These are phyloP conservation scores for Linhomoeus sp. DNA, from an alignment of 2,888 invertebrate species.

Conservation along the genomic window DNA sequence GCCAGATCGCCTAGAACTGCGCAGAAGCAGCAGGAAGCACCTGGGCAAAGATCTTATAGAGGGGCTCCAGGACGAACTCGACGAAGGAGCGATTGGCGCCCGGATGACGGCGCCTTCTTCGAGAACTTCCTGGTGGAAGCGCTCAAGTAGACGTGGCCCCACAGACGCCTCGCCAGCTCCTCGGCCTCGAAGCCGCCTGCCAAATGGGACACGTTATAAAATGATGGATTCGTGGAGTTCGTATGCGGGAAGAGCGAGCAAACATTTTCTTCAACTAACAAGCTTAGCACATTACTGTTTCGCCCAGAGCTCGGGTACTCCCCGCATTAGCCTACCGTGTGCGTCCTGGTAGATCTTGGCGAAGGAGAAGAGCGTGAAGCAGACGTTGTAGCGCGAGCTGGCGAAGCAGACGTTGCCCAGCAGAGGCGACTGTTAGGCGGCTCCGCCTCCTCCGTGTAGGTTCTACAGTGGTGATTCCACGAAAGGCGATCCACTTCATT, in stretches of 20 bases:
- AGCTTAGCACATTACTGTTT: no score
- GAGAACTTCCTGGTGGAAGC: conserved; percentile 78
- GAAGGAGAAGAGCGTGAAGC: conserved; percentile 89
- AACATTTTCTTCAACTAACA: no score
- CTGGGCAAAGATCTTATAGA: conserved; percentile 94
- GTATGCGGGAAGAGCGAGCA: not conserved
- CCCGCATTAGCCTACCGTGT: no score
- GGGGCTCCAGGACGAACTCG: conserved; percentile 88
- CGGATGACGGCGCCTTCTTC: conserved; percentile 73
- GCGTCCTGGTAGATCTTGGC: conserved; percentile 63
- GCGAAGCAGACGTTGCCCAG: conserved; percentile 94
- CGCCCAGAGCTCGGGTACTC: no score
- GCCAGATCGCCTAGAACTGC: no score
- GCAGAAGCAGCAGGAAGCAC: no score
- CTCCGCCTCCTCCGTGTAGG: conserved; percentile 41
- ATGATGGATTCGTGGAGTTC: no score
- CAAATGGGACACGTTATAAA: no score
- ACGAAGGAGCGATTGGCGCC: conserved; percentile 88
- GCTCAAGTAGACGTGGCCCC: conserved; percentile 98
- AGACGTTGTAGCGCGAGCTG: conserved; percentile 83
- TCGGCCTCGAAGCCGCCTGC: conserved; percentile 47
- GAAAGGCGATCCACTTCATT: no score
- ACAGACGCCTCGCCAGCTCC: conserved; percentile 76
- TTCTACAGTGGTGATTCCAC: conserved; percentile 30
- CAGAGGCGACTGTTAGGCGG: conserved; percentile 48